Conservation (phyloP, 2,888 invertebrate species). For the Rhagonycha lutea region DNA sequence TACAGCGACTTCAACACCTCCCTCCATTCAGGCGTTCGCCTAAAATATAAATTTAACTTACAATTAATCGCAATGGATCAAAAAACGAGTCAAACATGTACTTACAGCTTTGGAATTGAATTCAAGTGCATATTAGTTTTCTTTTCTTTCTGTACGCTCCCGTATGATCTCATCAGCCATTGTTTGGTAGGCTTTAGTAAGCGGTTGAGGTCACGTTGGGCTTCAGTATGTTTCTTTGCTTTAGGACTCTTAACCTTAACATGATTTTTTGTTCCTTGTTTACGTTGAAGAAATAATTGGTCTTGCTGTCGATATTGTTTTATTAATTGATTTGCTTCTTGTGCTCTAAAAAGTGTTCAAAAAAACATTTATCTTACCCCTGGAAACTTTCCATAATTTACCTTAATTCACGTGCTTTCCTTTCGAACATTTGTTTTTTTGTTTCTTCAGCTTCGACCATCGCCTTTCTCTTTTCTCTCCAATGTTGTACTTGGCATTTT, state of each 20-base stretch:
- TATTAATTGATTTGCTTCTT: slow-evolving; percentile 49
- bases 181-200: background rate
- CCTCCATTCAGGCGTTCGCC: background rate
- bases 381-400: background rate
- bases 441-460: background rate
- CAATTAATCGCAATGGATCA: background rate
- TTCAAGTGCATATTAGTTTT: background rate
- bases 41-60: background rate
- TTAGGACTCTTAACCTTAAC: background rate
- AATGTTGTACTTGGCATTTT: background rate
- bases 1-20: background rate
- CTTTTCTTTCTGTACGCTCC: background rate
- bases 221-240: background rate
- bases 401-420: background rate
- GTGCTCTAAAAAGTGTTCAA: slow-evolving; percentile 33
- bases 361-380: slow-evolving; percentile 17
- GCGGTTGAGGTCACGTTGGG: background rate
- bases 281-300: slow-evolving; percentile 42
- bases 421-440: background rate
- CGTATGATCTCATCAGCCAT: background rate
- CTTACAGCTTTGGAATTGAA: background rate
- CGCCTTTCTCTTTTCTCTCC: background rate
- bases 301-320: slow-evolving; percentile 51
- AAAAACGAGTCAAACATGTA: background rate
- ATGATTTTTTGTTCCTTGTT: slow-evolving; percentile 32